phyloP scores from a whole-genome alignment of 2,888 invertebrate species.

The Cyclophora punctaria region DNA sequence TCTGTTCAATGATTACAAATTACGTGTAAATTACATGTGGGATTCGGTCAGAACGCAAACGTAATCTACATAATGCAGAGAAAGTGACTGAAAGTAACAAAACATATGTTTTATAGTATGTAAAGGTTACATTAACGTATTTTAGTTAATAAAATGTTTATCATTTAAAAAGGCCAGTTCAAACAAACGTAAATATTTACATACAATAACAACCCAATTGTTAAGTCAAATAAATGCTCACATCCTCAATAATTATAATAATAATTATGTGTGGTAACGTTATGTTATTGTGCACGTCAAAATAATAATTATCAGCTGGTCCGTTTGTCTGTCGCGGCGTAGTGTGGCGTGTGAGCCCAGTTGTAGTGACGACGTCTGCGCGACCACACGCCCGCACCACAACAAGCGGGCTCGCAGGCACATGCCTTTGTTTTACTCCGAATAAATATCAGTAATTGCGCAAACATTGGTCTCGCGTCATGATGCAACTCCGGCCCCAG shows the following conservation, averaged over 20 bases:
- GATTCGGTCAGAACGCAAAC: no score
- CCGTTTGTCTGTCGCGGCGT: slow-evolving; percentile 33
- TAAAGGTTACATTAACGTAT: no score
- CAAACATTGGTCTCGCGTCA: slow-evolving; percentile 18
- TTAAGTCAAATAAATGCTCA: background rate
- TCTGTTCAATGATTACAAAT: no score
- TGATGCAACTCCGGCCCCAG: slow-evolving; percentile 64
- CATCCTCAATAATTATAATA: slow-evolving; percentile 13
- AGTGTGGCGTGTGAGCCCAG: slow-evolving; percentile 31
- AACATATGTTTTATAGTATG: no score
- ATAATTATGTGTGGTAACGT: slow-evolving; percentile 20
- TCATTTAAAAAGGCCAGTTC: no score
- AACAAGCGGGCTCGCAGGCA: slow-evolving; percentile 18
- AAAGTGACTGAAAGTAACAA: no score
- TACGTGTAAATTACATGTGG: no score
- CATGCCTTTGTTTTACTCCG: slow-evolving; percentile 14
- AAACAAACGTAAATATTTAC: no score
- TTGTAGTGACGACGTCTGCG: slow-evolving; percentile 44
- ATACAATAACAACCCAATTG: no score
- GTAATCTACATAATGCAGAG: no score
- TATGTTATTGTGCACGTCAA: slow-evolving; percentile 32
- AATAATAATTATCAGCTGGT: slow-evolving; percentile 41
- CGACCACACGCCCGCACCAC: slow-evolving; percentile 36
- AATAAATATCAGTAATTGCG: slow-evolving; percentile 17
- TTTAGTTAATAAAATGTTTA: no score